phyloP scores from a whole-genome alignment of 1,140 invertebrate species.

The Pseudachorutes palmiensis region DNA sequence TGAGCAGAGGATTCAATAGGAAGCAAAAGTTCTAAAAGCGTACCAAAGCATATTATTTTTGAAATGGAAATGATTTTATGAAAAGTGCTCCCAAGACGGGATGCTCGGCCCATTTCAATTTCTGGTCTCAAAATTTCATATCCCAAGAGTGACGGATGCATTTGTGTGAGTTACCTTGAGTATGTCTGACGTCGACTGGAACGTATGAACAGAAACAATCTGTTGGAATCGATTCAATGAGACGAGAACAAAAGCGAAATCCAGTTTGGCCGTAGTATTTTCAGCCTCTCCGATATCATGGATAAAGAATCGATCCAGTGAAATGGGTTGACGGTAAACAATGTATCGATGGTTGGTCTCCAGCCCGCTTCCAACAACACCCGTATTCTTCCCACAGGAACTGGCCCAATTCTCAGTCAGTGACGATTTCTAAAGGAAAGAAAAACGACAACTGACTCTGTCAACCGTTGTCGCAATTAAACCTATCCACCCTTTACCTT shows the following conservation, averaged over 20 bases:
- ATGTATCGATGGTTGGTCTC: slow-evolving; percentile 50
- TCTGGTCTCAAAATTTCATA: too few relatives aligned
- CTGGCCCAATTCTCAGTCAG: slow-evolving; percentile 48
- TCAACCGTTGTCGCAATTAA: neutral
- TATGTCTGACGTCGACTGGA: slow-evolving; percentile 49
- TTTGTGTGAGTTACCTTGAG: slow-evolving; percentile 48
- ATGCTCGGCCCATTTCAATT: too few relatives aligned
- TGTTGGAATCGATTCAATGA: slow-evolving; percentile 55
- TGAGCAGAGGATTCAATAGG: too few relatives aligned
- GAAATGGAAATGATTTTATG: too few relatives aligned
- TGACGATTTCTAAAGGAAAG: slow-evolving; percentile 46
- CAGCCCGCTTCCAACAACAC: slow-evolving; percentile 37
- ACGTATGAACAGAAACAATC: slow-evolving; percentile 51
- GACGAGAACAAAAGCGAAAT: slow-evolving; percentile 52
- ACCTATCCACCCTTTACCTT: slow-evolving; percentile 45
- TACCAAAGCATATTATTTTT: too few relatives aligned
- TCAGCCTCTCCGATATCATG: slow-evolving; percentile 56
- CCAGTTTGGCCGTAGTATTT: slow-evolving; percentile 48
- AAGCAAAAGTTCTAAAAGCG: too few relatives aligned
- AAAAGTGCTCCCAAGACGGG: too few relatives aligned
- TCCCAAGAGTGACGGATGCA: too few relatives aligned
- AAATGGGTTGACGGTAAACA: slow-evolving; percentile 59
- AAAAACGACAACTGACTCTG: slow-evolving; percentile 2
- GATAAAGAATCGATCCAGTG: slow-evolving; percentile 57
- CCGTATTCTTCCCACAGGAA: slow-evolving; percentile 43